These are phyloP conservation scores for Molorchus minor DNA, from an alignment of 2,888 invertebrate genomes.

Conservation along the genomic window DNA sequence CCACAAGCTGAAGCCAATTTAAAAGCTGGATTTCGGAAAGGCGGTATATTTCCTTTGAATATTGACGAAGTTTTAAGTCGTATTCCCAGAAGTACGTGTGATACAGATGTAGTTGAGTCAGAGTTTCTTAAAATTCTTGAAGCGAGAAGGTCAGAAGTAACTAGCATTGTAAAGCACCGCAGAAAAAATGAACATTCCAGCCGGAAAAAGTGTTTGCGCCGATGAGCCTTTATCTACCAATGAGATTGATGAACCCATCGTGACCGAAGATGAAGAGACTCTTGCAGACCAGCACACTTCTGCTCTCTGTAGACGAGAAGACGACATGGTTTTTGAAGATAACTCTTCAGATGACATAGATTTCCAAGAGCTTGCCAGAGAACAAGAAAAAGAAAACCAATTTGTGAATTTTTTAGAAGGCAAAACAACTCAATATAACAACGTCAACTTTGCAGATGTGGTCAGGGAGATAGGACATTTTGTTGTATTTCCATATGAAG, in stretches of 20 bases:
- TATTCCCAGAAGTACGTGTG: conserved; percentile 6
- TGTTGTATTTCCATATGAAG: conserved; percentile 19
- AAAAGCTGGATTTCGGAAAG: conserved; percentile 15
- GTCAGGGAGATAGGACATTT: conserved; percentile 20
- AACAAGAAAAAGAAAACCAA: conserved; percentile 24
- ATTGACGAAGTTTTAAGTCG: conserved; percentile 13
- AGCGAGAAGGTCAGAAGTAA: conserved; percentile 12
- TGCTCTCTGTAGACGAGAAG: conserved; percentile 6
- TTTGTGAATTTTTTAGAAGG: too few relatives aligned
- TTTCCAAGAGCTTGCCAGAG: conserved; percentile 28
- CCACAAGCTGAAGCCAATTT: conserved; percentile 5
- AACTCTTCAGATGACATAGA: conserved; percentile 30
- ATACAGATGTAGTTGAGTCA: conserved; percentile 10
- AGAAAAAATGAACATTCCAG: conserved; percentile 13
- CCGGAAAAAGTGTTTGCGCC: conserved; percentile 10
- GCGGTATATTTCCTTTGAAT: conserved; percentile 8
- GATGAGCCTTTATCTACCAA: too few relatives aligned
- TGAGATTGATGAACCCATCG: not conserved
- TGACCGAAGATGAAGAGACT: conserved; percentile 5
- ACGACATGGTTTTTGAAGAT: conserved; percentile 23
- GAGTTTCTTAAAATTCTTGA: conserved; percentile 14
- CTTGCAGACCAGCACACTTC: conserved; percentile 7
- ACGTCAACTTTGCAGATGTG: not conserved
- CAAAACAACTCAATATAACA: not conserved
- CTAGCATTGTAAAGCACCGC: not conserved